phyloP scores from a whole-genome alignment of 2,888 invertebrate genomes.

The Caenorhabditis wallacei region DNA sequence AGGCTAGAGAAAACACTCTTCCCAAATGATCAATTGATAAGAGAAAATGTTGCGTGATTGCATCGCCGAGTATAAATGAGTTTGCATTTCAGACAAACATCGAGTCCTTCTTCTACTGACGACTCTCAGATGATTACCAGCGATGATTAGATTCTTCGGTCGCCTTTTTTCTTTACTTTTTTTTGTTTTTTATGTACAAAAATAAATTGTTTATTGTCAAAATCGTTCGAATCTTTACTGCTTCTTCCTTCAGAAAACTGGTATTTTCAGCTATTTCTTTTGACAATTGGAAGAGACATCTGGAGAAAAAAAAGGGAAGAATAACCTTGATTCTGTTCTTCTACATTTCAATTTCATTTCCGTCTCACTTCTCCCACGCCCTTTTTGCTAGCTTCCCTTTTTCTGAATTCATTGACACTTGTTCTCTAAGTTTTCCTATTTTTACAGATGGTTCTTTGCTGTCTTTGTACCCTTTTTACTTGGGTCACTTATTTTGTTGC shows the following conservation, averaged over 20 bases:
- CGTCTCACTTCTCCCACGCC: conserved; percentile 9
- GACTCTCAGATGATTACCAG: conserved; percentile 36
- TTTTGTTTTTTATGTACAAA: conserved; percentile 17
- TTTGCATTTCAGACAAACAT: conserved; percentile 48
- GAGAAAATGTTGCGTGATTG: conserved; percentile 13
- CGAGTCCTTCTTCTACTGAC: conserved; percentile 23
- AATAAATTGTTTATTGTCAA: conserved; percentile 39
- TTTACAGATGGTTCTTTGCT: conserved; percentile 48
- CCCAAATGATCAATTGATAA: conserved; percentile 38
- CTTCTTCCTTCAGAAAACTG: conserved; percentile 12
- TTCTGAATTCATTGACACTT: background rate
- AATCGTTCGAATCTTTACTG: conserved; percentile 1
- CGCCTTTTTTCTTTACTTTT: background rate
- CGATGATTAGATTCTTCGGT: conserved; percentile 17
- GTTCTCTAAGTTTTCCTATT: background rate
- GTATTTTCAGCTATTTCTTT: conserved; percentile 26
- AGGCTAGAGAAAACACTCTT: conserved; percentile 44
- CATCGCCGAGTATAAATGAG: conserved; percentile 34
- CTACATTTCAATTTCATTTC: conserved; percentile 31
- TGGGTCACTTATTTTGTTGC: conserved; percentile 38
- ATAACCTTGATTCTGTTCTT: conserved; percentile 57
- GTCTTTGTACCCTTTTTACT: conserved; percentile 47
- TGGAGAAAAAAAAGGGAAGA: conserved; percentile 6
- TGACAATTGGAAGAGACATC: background rate
- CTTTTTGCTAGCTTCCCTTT: conserved; percentile 12